phyloP scores from a whole-genome alignment of 2,797 vertebrate species.

The Platyrinchus mystaceus region DNA sequence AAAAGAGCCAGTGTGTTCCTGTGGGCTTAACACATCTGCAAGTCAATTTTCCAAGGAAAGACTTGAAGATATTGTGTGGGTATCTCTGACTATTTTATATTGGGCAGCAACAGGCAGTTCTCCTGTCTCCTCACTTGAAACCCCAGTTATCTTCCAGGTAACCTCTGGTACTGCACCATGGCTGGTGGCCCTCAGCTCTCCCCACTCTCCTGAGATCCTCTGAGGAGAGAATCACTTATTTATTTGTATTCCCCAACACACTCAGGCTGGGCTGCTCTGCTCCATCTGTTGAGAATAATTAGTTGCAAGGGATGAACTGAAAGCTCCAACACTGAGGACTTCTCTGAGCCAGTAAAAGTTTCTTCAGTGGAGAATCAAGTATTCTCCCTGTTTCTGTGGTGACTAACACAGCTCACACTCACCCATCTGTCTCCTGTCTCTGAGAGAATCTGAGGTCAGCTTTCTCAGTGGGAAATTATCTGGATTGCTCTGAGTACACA shows the following conservation, averaged over 20 bases:
- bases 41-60: constrained; percentile 14
- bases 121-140: background rate
- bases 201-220: background rate
- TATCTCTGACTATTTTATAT: background rate
- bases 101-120: background rate
- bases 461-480: constrained; percentile 62
- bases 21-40: constrained; percentile 25
- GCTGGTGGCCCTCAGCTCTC: background rate
- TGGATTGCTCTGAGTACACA: constrained; percentile 30
- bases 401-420: constrained; percentile 56
- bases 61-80: background rate
- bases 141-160: background rate
- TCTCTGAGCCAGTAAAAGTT: constrained; percentile 32
- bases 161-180: accelerated
- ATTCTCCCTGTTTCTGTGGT: constrained; percentile 45
- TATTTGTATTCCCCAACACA: background rate
- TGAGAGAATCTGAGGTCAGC: constrained; percentile 60
- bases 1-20: constrained; percentile 20
- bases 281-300: constrained; percentile 49
- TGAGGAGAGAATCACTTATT: background rate
- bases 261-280: accelerated
- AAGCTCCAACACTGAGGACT: constrained; percentile 2
- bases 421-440: constrained; percentile 63
- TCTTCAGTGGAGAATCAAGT: constrained; percentile 19
- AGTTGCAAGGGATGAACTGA: constrained; percentile 18